Conservation (phyloP, 2,888 invertebrate genomes). For the Notocelia uddmanniana region DNA sequence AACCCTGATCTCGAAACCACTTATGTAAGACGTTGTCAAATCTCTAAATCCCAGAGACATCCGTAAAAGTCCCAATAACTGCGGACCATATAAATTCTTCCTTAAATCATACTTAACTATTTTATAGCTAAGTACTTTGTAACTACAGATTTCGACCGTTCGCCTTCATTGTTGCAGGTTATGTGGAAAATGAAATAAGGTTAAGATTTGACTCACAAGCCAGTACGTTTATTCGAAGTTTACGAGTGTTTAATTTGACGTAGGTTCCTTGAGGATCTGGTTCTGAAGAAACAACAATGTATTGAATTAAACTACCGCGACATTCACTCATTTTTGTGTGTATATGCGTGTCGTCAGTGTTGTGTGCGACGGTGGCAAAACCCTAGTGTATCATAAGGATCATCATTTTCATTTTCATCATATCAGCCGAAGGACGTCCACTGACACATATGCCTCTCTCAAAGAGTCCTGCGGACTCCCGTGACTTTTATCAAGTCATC, state of each 20-base stretch:
- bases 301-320: no score
- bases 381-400: no score
- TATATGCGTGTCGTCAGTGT: no score
- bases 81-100: slow-evolving; percentile 18
- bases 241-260: slow-evolving; percentile 17
- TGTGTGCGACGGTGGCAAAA: no score
- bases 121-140: slow-evolving; percentile 38
- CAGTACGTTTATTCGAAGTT: slow-evolving; percentile 20
- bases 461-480: no score
- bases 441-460: no score
- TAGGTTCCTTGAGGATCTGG: slow-evolving; percentile 1
- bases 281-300: slow-evolving; percentile 6
- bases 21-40: not conserved
- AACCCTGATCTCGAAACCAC: not conserved
- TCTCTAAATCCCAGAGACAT: slow-evolving; percentile 3
- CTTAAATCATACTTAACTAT: slow-evolving; percentile 32
- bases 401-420: no score
- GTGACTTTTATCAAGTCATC: no score
- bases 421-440: no score
- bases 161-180: slow-evolving; percentile 31
- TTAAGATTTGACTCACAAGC: slow-evolving; percentile 24
- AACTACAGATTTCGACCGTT: not conserved
- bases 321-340: no score
- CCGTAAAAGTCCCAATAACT: slow-evolving; percentile 19
- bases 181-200: slow-evolving; percentile 25